Evolutionary conservation across 2,888 invertebrate genomes (phyloP).

Genomic region (Lacanobia oleracea): DNA sequence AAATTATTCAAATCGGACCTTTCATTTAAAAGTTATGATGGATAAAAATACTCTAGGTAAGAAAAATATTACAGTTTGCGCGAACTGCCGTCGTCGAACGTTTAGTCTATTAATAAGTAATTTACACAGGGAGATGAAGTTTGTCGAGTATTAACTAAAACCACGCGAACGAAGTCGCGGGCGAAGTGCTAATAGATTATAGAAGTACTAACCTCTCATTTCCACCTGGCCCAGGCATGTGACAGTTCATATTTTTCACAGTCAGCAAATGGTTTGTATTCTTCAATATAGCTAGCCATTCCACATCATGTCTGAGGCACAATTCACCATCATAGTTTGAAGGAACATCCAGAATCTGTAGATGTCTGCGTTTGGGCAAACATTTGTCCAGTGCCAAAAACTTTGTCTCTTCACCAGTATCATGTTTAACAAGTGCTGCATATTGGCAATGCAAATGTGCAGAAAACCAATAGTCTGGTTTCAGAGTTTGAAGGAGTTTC

Average conservation of each 20-base stretch:
- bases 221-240: constrained; percentile 95
- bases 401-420: constrained; percentile 90
- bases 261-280: constrained; percentile 97
- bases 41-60: too few relatives aligned
- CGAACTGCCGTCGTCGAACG: too few relatives aligned
- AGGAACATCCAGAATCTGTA: constrained; percentile 95
- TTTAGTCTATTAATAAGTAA: too few relatives aligned
- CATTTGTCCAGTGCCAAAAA: constrained; percentile 99
- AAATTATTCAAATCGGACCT: too few relatives aligned
- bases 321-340: constrained; percentile 89
- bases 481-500: constrained; percentile 94
- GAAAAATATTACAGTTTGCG: too few relatives aligned
- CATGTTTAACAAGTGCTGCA: constrained; percentile 95
- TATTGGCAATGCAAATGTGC: constrained; percentile 99
- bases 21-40: too few relatives aligned
- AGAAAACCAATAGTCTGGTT: constrained; percentile 98
- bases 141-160: too few relatives aligned
- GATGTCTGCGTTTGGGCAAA: constrained; percentile 95
- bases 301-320: constrained; percentile 95
- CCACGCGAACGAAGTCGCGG: too few relatives aligned
- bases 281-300: constrained; percentile 97
- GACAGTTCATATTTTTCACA: constrained; percentile 92
- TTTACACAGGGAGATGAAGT: too few relatives aligned
- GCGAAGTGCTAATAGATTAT: too few relatives aligned
- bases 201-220: constrained; percentile 88